Conservation (phyloP, 1,140 invertebrate species). For the Lethocerus indicus region DNA sequence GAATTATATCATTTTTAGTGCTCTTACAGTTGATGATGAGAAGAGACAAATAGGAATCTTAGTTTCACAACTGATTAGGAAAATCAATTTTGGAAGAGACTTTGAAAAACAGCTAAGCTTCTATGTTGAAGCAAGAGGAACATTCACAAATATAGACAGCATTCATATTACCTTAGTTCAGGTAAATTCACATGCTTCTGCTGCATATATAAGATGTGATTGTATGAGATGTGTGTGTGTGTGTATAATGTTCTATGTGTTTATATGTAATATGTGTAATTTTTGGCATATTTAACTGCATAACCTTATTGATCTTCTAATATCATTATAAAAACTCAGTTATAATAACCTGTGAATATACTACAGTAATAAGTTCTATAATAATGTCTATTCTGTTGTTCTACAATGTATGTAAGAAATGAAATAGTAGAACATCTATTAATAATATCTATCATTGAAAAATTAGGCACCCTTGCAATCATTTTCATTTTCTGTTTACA, state of each 20-base stretch:
- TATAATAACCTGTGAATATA: no score
- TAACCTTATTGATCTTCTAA: no score
- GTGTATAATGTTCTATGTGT: not conserved
- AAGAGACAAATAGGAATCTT: constrained; percentile 66
- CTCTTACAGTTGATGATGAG: constrained; percentile 86
- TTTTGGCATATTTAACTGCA: no score
- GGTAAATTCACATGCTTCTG: constrained; percentile 29
- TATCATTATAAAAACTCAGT: no score
- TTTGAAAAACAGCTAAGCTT: constrained; percentile 84
- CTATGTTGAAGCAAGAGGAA: constrained; percentile 76
- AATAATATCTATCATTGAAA: no score
- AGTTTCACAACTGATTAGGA: constrained; percentile 61
- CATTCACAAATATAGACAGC: constrained; percentile 76
- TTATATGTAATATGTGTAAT: constrained; percentile 1
- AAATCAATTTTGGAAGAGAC: constrained; percentile 66
- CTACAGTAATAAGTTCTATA: no score
- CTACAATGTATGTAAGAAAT: no score
- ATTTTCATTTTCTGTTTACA: no score
- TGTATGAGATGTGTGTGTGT: not conserved
- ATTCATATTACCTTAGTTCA: constrained; percentile 74
- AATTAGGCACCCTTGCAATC: no score
- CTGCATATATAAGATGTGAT: not conserved
- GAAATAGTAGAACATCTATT: no score
- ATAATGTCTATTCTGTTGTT: no score
- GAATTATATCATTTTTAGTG: constrained; percentile 34